These are phyloP conservation scores for Zenarchopterus dispar DNA, from an alignment of 2,797 vertebrate genomes.

Conservation along the genomic window DNA sequence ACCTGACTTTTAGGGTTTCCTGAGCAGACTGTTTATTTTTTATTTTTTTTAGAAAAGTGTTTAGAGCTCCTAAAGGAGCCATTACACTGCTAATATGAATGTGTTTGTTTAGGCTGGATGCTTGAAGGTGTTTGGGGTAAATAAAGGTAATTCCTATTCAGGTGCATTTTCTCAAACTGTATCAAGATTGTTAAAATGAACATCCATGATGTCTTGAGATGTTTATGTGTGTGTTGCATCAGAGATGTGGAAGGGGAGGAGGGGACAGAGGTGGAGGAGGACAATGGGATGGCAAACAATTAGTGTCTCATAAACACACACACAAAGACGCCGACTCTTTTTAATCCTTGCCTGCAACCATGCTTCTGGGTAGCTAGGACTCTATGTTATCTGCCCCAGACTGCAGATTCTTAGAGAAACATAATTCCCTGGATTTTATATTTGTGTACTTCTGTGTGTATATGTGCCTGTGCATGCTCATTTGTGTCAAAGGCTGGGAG, in stretches of 20 bases:
- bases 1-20: constrained; percentile 48
- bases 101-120: constrained; percentile 52
- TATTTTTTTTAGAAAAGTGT: constrained; percentile 7
- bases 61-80: constrained; percentile 35
- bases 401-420: constrained; percentile 66
- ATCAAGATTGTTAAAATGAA: constrained; percentile 16
- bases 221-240: constrained; percentile 16
- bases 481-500: constrained; percentile 35
- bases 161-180: constrained; percentile 15
- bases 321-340: constrained; percentile 24
- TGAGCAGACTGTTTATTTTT: constrained; percentile 26
- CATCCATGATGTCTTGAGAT: constrained; percentile 11
- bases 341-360: constrained; percentile 76
- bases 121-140: constrained; percentile 42
- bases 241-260: constrained; percentile 28
- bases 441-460: constrained; percentile 26
- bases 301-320: constrained; percentile 24
- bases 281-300: constrained; percentile 41
- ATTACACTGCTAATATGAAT: constrained; percentile 37
- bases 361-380: constrained; percentile 63
- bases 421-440: constrained; percentile 61
- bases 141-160: constrained; percentile 36
- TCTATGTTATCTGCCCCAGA: constrained; percentile 69
- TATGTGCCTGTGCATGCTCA: not conserved
- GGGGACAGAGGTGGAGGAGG: constrained; percentile 36